phyloP scores from a whole-genome alignment of 2,888 invertebrate genomes.

The Meloe dianella region DNA sequence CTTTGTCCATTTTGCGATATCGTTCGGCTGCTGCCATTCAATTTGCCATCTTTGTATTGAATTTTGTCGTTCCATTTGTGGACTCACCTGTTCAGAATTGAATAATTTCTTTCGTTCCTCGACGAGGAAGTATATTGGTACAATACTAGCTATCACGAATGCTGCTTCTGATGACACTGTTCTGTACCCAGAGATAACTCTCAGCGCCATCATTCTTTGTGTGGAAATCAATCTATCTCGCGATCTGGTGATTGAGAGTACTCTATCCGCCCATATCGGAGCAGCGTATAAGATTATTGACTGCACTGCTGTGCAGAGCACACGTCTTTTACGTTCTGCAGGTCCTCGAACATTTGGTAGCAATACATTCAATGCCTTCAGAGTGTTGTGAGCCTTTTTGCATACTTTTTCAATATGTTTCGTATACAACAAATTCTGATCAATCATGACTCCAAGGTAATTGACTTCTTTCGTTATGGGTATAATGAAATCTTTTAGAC shows the following conservation, averaged over 20 bases:
- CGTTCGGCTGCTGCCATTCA: no score
- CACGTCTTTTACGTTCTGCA: background rate
- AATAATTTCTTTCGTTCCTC: slow-evolving; percentile 12
- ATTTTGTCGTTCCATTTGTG: background rate
- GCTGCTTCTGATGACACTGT: slow-evolving; percentile 21
- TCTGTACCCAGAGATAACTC: slow-evolving; percentile 19
- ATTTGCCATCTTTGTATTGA: background rate
- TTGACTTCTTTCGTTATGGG: background rate
- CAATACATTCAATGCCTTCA: background rate
- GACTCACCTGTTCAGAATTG: no score
- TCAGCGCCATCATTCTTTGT: slow-evolving; percentile 18
- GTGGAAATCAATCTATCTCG: background rate
- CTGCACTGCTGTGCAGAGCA: background rate
- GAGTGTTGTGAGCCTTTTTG: background rate
- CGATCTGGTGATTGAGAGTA: background rate
- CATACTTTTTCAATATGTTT: no score
- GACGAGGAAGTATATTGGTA: slow-evolving; percentile 16
- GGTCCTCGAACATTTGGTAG: background rate
- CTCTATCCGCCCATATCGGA: slow-evolving; percentile 4
- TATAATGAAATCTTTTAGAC: background rate
- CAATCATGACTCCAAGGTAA: slow-evolving; percentile 8
- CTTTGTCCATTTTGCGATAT: no score
- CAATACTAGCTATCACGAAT: slow-evolving; percentile 9
- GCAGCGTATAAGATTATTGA: slow-evolving; percentile 1
- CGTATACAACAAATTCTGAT: background rate